Evolutionary conservation across 1,140 invertebrate species (phyloP).

Genomic region (Ceratosolen solmsi): DNA sequence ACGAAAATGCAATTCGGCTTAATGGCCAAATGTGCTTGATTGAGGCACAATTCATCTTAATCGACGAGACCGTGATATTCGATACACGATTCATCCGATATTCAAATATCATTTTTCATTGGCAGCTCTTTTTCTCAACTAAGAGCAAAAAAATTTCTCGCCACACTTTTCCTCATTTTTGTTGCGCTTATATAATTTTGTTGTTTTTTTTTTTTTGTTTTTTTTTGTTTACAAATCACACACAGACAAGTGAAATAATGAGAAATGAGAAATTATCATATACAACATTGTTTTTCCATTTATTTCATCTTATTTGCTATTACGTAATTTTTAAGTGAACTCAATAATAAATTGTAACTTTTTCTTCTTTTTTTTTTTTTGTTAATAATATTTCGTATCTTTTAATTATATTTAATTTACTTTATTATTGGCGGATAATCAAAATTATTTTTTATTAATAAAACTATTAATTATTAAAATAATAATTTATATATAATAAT

Average conservation of each 20-base stretch:
- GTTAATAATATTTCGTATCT: neutral
- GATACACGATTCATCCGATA: constrained; percentile 40
- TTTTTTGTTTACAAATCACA: neutral
- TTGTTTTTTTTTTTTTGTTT: neutral
- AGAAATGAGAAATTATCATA: constrained; percentile 21
- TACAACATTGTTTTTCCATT: neutral
- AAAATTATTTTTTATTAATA: constrained; percentile 33
- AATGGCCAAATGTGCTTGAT: constrained; percentile 22
- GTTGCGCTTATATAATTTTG: constrained; percentile 36
- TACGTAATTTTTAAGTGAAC: constrained; percentile 6
- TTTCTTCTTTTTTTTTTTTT: neutral
- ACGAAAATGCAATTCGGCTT: constrained; percentile 54
- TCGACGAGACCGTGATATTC: constrained; percentile 33
- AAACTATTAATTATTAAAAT: neutral
- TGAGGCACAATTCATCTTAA: constrained; percentile 40
- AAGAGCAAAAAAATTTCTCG: constrained; percentile 14
- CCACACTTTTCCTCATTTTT: constrained; percentile 29
- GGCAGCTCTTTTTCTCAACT: constrained; percentile 43
- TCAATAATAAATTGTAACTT: neutral
- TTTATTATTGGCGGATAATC: constrained; percentile 28
- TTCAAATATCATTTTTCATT: constrained; percentile 40
- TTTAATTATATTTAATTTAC: neutral
- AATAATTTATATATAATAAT: neutral
- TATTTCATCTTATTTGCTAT: neutral
- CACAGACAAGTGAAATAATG: constrained; percentile 51